A percentile compares a stretch with the other conserved stretches of the same genome.
These are phyloP conservation scores for Piprites chloris DNA, from an alignment of 2,113 vertebrate species.

Conservation along the genomic window DNA sequence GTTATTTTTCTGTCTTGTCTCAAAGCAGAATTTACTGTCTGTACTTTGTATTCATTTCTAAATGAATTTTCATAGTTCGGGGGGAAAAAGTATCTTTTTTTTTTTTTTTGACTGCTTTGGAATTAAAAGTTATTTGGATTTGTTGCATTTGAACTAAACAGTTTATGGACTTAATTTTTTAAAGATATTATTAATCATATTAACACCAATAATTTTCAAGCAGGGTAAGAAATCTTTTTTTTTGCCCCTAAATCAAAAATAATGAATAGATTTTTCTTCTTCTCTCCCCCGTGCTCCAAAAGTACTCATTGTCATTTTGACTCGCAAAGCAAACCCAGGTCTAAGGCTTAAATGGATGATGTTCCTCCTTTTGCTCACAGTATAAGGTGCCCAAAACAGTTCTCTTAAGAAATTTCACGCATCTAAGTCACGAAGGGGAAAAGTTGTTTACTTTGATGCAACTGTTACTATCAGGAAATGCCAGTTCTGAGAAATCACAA, in stretches of 20 bases:
- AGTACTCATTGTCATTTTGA: neutral
- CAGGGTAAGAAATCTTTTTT: neutral
- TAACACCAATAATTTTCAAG: neutral
- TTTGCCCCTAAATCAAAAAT: neutral
- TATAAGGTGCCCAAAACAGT: rapidly evolving
- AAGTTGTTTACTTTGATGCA: neutral
- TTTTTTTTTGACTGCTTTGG: neutral
- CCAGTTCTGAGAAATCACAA: neutral
- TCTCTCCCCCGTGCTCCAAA: neutral
- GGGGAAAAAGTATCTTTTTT: neutral
- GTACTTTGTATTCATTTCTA: slow-evolving; percentile 28
- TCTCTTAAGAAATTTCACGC: neutral
- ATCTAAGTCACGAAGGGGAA: rapidly evolving
- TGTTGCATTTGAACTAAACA: neutral
- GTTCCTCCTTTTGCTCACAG: neutral
- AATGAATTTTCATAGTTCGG: slow-evolving; percentile 16
- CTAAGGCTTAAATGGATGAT: neutral
- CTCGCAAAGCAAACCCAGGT: neutral
- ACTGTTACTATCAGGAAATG: neutral
- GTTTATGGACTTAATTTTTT: neutral
- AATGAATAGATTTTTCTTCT: neutral
- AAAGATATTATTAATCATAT: neutral
- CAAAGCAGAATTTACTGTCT: slow-evolving; percentile 29
- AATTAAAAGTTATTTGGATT: slow-evolving; percentile 11
- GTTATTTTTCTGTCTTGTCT: slow-evolving; percentile 51